A percentile compares a stretch with the other conserved stretches of the same genome.
Evolutionary conservation across 1,140 invertebrate genomes (phyloP).

Genomic region (Onthophagus taurus): DNA sequence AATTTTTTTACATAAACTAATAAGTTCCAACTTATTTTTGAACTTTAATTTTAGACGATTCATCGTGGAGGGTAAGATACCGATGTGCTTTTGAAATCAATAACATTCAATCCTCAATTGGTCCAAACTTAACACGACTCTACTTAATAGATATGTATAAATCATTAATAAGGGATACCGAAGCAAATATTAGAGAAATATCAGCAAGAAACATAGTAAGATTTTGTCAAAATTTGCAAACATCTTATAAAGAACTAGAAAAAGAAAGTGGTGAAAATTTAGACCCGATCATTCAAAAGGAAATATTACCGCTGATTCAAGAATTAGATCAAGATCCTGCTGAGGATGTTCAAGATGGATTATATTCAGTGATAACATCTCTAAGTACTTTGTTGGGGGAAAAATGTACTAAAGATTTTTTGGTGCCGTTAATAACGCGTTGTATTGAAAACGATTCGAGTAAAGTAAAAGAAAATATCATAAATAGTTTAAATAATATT

Average conservation of each 20-base stretch:
- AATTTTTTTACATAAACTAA: background rate
- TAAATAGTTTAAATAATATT: slow-evolving; percentile 25
- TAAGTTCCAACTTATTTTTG: background rate
- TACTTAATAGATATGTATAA: slow-evolving; percentile 22
- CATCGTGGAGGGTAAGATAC: slow-evolving; percentile 29
- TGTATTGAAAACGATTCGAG: slow-evolving; percentile 25
- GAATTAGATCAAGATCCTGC: slow-evolving; percentile 20
- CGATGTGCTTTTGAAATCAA: slow-evolving; percentile 23
- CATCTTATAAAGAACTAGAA: slow-evolving; percentile 16
- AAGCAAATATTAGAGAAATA: slow-evolving; percentile 24
- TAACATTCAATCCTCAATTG: slow-evolving; percentile 20
- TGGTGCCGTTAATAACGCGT: slow-evolving; percentile 24
- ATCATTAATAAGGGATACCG: slow-evolving; percentile 23
- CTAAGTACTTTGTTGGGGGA: slow-evolving; percentile 21
- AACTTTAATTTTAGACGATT: slow-evolving; percentile 20
- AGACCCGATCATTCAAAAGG: slow-evolving; percentile 24
- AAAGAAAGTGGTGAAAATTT: slow-evolving; percentile 19
- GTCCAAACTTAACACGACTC: slow-evolving; percentile 17
- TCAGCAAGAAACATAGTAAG: slow-evolving; percentile 24
- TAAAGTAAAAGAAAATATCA: slow-evolving; percentile 26
- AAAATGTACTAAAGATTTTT: slow-evolving; percentile 22
- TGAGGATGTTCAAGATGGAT: slow-evolving; percentile 24
- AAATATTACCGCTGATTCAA: slow-evolving; percentile 26
- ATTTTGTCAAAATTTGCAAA: slow-evolving; percentile 22
- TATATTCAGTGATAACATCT: slow-evolving; percentile 24